These are phyloP conservation scores for Pygoscelis adeliae DNA, from an alignment of 2,113 vertebrate species.

Conservation along the genomic window DNA sequence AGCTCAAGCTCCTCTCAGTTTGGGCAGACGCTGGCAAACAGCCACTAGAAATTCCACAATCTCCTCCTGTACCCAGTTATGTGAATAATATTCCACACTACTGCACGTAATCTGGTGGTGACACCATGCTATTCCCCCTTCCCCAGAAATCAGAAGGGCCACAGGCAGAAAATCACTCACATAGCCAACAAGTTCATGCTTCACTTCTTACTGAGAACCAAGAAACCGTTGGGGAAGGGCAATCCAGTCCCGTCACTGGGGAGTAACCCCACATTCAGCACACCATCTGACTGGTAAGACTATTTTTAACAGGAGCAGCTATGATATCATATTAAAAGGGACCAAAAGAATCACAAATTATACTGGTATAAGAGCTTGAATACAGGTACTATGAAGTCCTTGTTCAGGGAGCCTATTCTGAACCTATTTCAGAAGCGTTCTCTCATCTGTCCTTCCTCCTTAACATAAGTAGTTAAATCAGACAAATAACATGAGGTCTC, in stretches of 20 bases:
- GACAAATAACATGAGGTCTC: not conserved
- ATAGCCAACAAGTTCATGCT: not conserved
- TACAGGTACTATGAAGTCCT: not conserved
- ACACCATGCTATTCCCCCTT: not conserved
- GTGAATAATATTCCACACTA: not conserved
- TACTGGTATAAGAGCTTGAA: not conserved
- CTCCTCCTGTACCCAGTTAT: not conserved
- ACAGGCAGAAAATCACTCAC: not conserved
- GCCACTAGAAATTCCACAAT: not conserved
- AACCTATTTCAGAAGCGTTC: not conserved
- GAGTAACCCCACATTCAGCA: not conserved
- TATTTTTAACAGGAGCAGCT: not conserved
- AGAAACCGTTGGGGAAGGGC: not conserved
- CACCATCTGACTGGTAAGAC: not conserved
- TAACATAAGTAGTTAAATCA: not conserved
- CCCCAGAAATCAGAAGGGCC: not conserved
- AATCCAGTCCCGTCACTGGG: not conserved
- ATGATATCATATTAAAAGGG: not conserved
- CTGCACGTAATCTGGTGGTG: not conserved
- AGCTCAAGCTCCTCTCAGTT: not conserved
- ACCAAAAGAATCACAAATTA: not conserved
- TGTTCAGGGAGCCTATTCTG: fast-evolving
- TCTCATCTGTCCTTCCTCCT: not conserved
- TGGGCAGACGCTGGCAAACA: not conserved
- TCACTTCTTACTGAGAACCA: not conserved